Evolutionary conservation across 2,113 vertebrate species (phyloP).

Genomic region (Galemys pyrenaicus): DNA sequence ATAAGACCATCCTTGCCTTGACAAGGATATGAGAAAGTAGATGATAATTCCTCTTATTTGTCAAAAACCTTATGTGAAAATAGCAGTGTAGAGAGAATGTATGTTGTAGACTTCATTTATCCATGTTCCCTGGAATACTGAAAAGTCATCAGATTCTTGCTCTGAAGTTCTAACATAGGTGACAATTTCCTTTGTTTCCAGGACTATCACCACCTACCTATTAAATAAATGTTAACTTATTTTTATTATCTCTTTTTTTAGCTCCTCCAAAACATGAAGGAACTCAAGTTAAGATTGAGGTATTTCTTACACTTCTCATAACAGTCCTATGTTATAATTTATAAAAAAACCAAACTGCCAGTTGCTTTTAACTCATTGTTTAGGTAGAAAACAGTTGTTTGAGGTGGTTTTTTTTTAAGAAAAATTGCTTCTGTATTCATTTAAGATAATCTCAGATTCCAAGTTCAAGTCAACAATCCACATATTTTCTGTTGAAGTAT

Average conservation of each 20-base stretch:
- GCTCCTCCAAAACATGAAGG: background rate
- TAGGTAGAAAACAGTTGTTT: conserved; percentile 16
- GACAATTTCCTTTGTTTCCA: background rate
- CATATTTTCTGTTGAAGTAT: conserved; percentile 44
- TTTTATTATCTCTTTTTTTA: background rate
- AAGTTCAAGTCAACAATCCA: conserved; percentile 42
- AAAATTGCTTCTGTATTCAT: background rate
- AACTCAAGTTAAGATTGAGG: background rate
- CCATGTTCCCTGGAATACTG: background rate
- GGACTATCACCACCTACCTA: background rate
- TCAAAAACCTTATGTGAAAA: background rate
- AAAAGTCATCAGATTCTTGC: background rate
- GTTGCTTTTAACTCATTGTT: conserved; percentile 27
- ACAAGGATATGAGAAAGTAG: background rate
- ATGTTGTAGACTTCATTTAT: background rate
- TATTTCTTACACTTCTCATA: background rate
- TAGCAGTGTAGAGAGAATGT: background rate
- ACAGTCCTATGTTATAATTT: background rate
- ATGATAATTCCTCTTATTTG: background rate
- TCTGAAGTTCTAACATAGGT: background rate
- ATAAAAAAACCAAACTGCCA: conserved; percentile 23
- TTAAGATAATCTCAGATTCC: conserved; percentile 36
- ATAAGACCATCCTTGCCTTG: background rate
- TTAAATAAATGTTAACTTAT: background rate
- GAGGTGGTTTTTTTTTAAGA: background rate